These are phyloP conservation scores for Erebia palarica DNA, from an alignment of 2,888 invertebrate genomes.

Conservation along the genomic window DNA sequence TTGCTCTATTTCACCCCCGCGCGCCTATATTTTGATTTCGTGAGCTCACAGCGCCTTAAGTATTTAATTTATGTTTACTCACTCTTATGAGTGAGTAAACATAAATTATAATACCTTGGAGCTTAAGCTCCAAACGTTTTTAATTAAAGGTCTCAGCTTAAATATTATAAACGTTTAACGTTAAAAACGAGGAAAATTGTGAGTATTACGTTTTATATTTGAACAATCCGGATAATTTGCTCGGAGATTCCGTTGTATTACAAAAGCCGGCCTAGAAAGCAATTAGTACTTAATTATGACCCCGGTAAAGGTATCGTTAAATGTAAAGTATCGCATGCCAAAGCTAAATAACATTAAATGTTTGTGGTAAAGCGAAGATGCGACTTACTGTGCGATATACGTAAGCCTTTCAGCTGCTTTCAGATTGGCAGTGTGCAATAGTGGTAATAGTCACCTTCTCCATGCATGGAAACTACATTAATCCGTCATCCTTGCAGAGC, in stretches of 20 bases:
- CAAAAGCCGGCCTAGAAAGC: conserved; percentile 30
- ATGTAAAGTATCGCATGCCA: conserved; percentile 38
- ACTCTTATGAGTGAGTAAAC: too few relatives aligned
- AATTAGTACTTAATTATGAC: conserved; percentile 36
- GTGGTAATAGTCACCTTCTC: not conserved
- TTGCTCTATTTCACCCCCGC: too few relatives aligned
- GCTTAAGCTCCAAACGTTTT: conserved; percentile 9
- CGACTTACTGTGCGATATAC: conserved; percentile 52
- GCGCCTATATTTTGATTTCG: too few relatives aligned
- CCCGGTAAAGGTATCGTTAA: conserved; percentile 33
- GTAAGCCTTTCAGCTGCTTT: conserved; percentile 49
- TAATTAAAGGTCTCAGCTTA: conserved; percentile 21
- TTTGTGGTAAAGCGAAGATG: conserved; percentile 42
- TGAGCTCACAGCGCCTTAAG: too few relatives aligned
- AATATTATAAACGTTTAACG: conserved; percentile 19
- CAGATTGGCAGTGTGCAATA: not conserved
- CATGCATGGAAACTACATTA: not conserved
- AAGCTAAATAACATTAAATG: conserved; percentile 44
- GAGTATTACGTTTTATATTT: conserved; percentile 22
- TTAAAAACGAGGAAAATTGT: conserved; percentile 22
- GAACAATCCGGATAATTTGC: conserved; percentile 23
- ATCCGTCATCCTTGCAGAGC: not conserved
- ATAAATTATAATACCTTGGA: too few relatives aligned
- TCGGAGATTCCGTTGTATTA: conserved; percentile 21
- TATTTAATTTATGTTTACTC: too few relatives aligned